Base-by-base conservation (phyloP, 2,797 vertebrate species). In the Urosaurus nigricauda region DNA sequence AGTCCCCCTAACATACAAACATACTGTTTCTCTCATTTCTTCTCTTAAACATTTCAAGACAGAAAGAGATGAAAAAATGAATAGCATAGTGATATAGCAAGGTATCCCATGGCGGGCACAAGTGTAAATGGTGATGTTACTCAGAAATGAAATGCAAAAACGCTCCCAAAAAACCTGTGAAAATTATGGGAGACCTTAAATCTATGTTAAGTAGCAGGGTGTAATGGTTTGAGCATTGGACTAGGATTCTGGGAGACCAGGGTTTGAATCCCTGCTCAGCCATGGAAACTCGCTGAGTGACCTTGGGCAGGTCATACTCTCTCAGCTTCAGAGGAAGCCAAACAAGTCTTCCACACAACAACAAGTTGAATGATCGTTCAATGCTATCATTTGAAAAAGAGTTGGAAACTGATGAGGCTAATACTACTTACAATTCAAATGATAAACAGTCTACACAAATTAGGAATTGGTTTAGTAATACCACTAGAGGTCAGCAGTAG, bases 401-500 rank as follows among this genome's bases (percentile, higher is more conserved):
- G 6, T 5, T 9, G 37, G 70, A 71, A 71, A 71, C 4, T 71
- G 70, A 35, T 71, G 12, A 35, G 35, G 29, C 65, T n/a, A 70
- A 29, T 12, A 70, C n/a, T 35, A 60, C 16, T 74, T 78, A 51
- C 75, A 32, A 29, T 51, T 79, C 51, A 56, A 3, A 56, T 35
- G 35, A 1, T 53, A 6, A 14, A n/a, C 13, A 47, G 24, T 47
- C 40, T 40, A 11, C 2, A n/a, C 70, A 26, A 37, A 82, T 63
- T 60, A 26, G 12, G 60, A 82, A 47, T 19, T 21, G 12, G 19
- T 29, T 3, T 3, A 85, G 51, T 58, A 85, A 13, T 0, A 85
- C 51, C 51, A 60, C 83, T 85, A 85, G 83, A 75, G 68, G 83
- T 29, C 83, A 84, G 32, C 19, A 56, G 37, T n/a, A 12, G n/a